These are phyloP conservation scores for Standfussiana lucernea DNA, from an alignment of 2,888 invertebrate genomes.

Conservation along the genomic window DNA sequence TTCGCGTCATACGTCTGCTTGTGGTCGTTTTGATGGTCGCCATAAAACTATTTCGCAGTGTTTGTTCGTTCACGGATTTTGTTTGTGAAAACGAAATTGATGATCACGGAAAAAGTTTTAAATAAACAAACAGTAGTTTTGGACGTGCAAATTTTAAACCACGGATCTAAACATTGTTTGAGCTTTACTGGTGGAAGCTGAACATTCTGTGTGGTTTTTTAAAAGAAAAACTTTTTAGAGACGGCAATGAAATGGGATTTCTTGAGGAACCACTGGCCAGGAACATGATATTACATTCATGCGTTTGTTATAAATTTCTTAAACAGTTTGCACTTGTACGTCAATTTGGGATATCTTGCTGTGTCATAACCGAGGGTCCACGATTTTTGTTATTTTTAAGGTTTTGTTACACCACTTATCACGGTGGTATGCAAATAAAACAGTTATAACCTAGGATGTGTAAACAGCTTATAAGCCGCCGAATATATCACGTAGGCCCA, in stretches of 20 bases:
- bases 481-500: too few species aligned
- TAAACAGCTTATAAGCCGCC: too few species aligned
- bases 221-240: too few species aligned
- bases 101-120: constrained; percentile 56
- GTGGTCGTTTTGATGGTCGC: constrained; percentile 75
- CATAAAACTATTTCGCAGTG: constrained; percentile 78
- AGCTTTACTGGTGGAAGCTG: constrained; percentile 8
- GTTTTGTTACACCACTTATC: neutral
- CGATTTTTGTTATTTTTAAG: neutral
- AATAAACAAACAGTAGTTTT: constrained; percentile 46
- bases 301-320: neutral
- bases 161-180: constrained; percentile 26
- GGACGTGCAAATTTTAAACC: constrained; percentile 24
- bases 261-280: too few species aligned
- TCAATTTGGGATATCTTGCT: neutral
- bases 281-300: neutral
- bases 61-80: constrained; percentile 67
- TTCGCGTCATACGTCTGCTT: constrained; percentile 76
- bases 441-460: too few species aligned
- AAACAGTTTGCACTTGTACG: neutral
- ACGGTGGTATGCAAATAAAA: neutral
- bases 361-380: neutral
- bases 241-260: too few species aligned
- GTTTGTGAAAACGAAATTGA: constrained; percentile 67
- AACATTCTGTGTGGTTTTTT: constrained; percentile 14